Evolutionary conservation across 2,113 vertebrate genomes (phyloP).

Genomic region (Osmerus eperlanus): DNA sequence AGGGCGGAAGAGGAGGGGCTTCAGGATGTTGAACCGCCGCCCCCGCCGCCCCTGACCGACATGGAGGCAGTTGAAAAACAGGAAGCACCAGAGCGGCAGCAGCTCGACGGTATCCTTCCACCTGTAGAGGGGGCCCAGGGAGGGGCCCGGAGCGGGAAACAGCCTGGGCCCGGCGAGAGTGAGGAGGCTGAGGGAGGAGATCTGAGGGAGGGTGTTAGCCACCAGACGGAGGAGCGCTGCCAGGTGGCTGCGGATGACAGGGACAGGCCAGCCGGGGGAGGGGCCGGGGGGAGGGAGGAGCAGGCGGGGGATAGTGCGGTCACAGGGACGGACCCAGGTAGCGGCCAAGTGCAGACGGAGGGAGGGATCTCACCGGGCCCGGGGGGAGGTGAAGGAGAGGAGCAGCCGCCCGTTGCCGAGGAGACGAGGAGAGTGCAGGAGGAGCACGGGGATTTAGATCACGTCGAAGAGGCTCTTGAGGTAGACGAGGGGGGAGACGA

Average conservation of each 20-base stretch:
- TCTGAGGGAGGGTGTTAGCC: neutral
- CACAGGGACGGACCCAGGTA: constrained; percentile 6
- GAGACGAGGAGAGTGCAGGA: neutral
- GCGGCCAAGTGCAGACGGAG: neutral
- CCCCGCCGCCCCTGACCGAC: neutral
- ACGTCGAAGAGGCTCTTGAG: constrained; percentile 25
- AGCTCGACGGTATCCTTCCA: neutral
- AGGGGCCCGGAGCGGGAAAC: neutral
- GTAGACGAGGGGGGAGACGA: neutral
- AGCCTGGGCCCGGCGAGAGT: neutral
- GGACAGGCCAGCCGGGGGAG: neutral
- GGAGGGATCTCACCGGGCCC: neutral
- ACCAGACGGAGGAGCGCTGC: rapidly evolving
- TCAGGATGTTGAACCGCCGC: neutral
- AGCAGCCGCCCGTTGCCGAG: neutral
- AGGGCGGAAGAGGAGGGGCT: neutral
- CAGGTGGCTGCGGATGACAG: neutral
- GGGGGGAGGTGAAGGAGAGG: neutral
- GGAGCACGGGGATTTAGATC: neutral
- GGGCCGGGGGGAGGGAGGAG: neutral
- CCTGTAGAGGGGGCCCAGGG: neutral
- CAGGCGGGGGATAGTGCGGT: constrained; percentile 15
- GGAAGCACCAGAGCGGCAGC: neutral
- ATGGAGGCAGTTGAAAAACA: neutral
- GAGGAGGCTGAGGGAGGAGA: neutral